A percentile compares a stretch with the other conserved stretches of the same genome.
Conservation (phyloP, 1,140 invertebrate genomes). For the Bathynomus jamesi region DNA sequence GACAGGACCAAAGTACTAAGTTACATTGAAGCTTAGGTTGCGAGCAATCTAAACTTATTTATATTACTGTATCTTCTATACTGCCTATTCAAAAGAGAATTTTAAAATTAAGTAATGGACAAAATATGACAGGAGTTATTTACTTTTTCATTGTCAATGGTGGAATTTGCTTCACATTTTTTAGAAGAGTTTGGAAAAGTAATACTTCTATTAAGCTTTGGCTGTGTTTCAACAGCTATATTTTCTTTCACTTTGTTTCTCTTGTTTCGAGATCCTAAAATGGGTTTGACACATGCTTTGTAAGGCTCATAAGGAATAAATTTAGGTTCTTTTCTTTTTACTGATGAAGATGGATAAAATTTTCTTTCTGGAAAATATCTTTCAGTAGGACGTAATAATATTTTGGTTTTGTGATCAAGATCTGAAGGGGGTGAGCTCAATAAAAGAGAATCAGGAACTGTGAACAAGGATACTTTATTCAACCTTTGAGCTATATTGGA, state of each 20-base stretch:
- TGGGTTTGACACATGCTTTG: constrained; percentile 70
- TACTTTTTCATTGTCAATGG: too few species aligned
- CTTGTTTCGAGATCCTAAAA: constrained; percentile 51
- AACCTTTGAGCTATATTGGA: background rate
- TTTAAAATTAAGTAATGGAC: too few species aligned
- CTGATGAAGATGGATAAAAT: background rate
- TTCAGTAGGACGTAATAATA: constrained; percentile 4
- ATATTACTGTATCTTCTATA: too few species aligned
- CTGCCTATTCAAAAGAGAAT: too few species aligned
- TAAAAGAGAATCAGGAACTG: background rate
- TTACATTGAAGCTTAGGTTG: too few species aligned
- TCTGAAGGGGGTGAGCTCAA: constrained; percentile 6
- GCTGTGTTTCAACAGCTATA: background rate
- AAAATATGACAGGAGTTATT: too few species aligned
- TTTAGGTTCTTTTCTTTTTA: constrained; percentile 29
- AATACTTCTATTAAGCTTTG: too few species aligned
- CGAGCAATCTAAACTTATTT: too few species aligned
- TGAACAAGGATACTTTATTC: background rate
- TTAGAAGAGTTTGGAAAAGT: too few species aligned
- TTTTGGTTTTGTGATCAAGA: constrained; percentile 5
- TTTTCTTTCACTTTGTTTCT: constrained; percentile 40
- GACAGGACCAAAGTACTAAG: too few species aligned
- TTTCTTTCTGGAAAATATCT: background rate
- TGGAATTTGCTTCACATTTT: too few species aligned
- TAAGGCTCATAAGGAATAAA: constrained; percentile 85